Evolutionary conservation across 2,113 vertebrate species (phyloP).

Genomic region (Podarcis muralis): DNA sequence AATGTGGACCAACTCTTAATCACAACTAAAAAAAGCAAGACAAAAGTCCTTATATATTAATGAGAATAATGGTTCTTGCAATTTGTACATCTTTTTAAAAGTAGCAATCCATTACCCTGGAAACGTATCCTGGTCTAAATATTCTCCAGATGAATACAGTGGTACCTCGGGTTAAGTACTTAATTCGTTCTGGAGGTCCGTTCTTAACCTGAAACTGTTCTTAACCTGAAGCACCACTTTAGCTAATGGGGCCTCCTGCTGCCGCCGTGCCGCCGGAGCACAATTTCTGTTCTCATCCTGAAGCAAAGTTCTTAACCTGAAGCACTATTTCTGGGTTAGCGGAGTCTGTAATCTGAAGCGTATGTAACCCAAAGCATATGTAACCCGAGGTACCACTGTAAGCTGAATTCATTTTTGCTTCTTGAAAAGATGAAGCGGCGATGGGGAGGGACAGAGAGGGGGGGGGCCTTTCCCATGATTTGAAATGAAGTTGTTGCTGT

Average conservation of each 20-base stretch:
- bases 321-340: no score
- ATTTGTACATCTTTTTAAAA: neutral
- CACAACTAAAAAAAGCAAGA: neutral
- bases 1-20: neutral
- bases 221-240: no score
- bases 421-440: accelerated
- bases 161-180: no score
- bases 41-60: neutral
- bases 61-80: neutral
- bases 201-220: no score
- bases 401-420: neutral
- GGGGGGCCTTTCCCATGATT: neutral
- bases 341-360: no score
- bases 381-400: no score
- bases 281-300: no score
- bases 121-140: neutral
- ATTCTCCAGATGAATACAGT: neutral
- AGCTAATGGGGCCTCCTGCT: no score
- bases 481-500: neutral
- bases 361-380: no score
- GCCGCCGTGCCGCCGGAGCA: no score
- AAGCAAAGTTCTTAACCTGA: no score
- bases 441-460: neutral
- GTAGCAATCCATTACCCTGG: neutral
- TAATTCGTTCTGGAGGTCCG: no score